Percentiles rank a stretch among this genome's conserved stretches.
Evolutionary conservation across 2,888 invertebrate genomes (phyloP).

Genomic region (Rapana venosa): DNA sequence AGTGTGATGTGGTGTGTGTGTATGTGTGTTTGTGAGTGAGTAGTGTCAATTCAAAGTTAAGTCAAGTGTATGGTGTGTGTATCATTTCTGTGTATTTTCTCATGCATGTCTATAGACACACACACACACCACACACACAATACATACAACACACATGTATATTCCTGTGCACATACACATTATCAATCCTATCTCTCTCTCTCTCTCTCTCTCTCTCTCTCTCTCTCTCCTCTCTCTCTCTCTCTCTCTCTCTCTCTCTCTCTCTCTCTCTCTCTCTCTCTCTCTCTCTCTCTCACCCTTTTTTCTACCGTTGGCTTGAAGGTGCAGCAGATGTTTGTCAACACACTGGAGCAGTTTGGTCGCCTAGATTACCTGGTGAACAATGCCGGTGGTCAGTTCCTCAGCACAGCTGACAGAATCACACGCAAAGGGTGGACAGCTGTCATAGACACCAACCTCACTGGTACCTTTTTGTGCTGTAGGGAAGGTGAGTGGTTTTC

Average conservation of each 20-base stretch:
- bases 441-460: conserved; percentile 80
- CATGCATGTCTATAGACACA: not conserved
- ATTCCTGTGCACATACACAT: not conserved
- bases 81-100: not conserved
- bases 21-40: not conserved
- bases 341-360: conserved; percentile 77
- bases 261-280: conserved; percentile 23
- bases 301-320: conserved; percentile 48
- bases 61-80: too few relatives aligned
- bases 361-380: conserved; percentile 80
- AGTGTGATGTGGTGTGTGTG: too few relatives aligned
- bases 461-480: conserved; percentile 80
- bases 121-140: not conserved
- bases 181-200: too few relatives aligned
- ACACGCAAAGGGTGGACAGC: conserved; percentile 80
- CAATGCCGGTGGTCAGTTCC: conserved; percentile 81
- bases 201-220: too few relatives aligned
- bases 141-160: not conserved
- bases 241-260: conserved; percentile 36
- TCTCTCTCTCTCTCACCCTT: not conserved
- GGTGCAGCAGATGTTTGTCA: conserved; percentile 74
- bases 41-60: not conserved
- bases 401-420: conserved; percentile 76
- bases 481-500: conserved; percentile 77
- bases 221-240: conserved; percentile 21